phyloP scores from a whole-genome alignment of 2,113 vertebrate species.

The Triplophysa dalaica region DNA sequence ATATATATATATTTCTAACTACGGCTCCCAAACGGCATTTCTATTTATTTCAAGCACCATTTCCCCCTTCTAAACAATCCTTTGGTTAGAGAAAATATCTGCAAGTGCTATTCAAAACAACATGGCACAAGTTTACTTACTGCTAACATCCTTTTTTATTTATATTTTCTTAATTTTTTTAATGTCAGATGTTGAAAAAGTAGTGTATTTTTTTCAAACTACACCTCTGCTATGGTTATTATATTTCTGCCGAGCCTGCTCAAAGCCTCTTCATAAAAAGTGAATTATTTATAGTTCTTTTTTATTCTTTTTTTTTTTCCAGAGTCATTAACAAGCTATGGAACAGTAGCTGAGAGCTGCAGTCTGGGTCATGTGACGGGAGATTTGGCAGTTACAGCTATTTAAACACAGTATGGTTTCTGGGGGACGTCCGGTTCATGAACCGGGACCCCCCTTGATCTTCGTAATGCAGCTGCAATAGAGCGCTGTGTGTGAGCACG shows the following conservation, averaged over 20 bases:
- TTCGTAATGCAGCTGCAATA: slow-evolving; percentile 21
- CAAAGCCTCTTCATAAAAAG: slow-evolving; percentile 84
- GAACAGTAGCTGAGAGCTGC: slow-evolving; percentile 77
- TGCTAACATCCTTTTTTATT: slow-evolving; percentile 74
- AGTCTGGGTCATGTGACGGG: slow-evolving; percentile 68
- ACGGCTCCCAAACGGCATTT: slow-evolving; percentile 59
- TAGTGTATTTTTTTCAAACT: slow-evolving; percentile 80
- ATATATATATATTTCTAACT: slow-evolving; percentile 56
- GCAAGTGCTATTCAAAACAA: slow-evolving; percentile 83
- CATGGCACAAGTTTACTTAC: slow-evolving; percentile 90
- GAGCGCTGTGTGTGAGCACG: slow-evolving; percentile 23
- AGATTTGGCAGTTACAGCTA: slow-evolving; percentile 82
- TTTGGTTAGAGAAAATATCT: slow-evolving; percentile 92
- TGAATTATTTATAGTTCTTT: slow-evolving; percentile 63
- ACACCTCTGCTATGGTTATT: slow-evolving; percentile 80
- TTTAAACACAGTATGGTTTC: slow-evolving; percentile 72
- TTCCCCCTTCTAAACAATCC: slow-evolving; percentile 78
- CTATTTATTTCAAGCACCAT: slow-evolving; percentile 79
- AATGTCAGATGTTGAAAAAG: slow-evolving; percentile 76
- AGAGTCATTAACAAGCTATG: slow-evolving; percentile 79
- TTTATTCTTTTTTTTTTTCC: slow-evolving; percentile 55
- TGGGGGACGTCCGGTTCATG: slow-evolving; percentile 54
- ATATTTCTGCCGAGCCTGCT: slow-evolving; percentile 93
- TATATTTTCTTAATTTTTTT: slow-evolving; percentile 16
- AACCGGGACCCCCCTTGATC: slow-evolving; percentile 33